Evolutionary conservation across 2,888 invertebrate genomes (phyloP).

Genomic region (Cantharis rustica): DNA sequence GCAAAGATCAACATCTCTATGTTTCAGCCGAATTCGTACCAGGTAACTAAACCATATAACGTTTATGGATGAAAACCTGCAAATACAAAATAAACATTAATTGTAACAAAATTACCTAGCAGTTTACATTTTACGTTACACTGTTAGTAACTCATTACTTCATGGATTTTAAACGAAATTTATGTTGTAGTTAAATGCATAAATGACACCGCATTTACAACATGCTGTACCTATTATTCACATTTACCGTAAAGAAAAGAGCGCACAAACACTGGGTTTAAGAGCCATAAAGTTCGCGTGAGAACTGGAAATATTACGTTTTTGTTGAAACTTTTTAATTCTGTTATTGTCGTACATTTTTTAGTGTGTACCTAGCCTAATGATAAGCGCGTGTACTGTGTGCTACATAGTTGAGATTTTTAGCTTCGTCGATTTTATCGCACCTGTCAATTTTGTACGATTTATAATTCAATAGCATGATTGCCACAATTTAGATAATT

Average conservation of each 20-base stretch:
- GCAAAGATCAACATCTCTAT: neutral
- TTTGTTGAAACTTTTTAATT: slow-evolving; percentile 22
- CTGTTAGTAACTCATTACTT: slow-evolving; percentile 20
- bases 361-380: neutral
- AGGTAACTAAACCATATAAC: neutral
- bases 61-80: neutral
- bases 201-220: slow-evolving; percentile 28
- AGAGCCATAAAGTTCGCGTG: slow-evolving; percentile 26
- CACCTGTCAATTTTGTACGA: slow-evolving; percentile 1
- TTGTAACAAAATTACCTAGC: slow-evolving; percentile 1
- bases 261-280: slow-evolving; percentile 14
- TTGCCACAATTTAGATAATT: neutral
- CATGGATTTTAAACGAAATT: slow-evolving; percentile 21
- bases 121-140: slow-evolving; percentile 15
- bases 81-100: neutral
- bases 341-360: slow-evolving; percentile 13
- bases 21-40: neutral
- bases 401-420: slow-evolving; percentile 5
- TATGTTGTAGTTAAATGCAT: slow-evolving; percentile 25
- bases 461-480: slow-evolving; percentile 7
- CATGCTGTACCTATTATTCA: slow-evolving; percentile 25
- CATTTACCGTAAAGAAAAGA: slow-evolving; percentile 26
- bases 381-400: neutral
- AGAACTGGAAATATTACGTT: slow-evolving; percentile 23
- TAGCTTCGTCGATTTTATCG: slow-evolving; percentile 6